phyloP scores from a whole-genome alignment of 2,888 invertebrate genomes.

The Lydus trimaculatus region DNA sequence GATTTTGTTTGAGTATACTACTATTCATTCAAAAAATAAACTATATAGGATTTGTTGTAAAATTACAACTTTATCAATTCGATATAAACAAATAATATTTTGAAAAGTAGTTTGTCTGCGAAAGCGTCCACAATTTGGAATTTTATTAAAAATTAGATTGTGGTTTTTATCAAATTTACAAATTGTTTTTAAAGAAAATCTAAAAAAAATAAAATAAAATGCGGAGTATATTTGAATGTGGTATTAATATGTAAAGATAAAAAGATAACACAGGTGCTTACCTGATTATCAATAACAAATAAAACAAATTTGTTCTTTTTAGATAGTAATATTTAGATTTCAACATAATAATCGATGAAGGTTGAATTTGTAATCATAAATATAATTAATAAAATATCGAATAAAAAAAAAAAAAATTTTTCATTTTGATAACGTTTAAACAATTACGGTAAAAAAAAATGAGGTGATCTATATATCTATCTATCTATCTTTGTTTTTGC shows the following conservation, averaged over 20 bases:
- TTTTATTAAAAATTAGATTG: background rate
- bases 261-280: constrained; percentile 50
- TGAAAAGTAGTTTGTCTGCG: too few relatives aligned
- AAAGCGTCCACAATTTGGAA: background rate
- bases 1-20: too few relatives aligned
- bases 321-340: constrained; percentile 52
- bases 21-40: too few relatives aligned
- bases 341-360: constrained; percentile 40
- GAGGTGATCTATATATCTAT: too few relatives aligned
- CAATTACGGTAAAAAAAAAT: background rate
- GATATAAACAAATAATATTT: too few relatives aligned
- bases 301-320: constrained; percentile 49
- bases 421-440: background rate
- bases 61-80: too few relatives aligned
- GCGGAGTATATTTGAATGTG: constrained; percentile 45
- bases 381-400: constrained; percentile 13
- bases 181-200: background rate
- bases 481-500: too few relatives aligned
- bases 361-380: constrained; percentile 12
- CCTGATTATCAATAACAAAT: constrained; percentile 44
- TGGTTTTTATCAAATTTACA: background rate
- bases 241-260: constrained; percentile 47
- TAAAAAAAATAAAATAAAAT: background rate
- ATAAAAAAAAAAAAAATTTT: background rate
- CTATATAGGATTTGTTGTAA: too few relatives aligned